Conservation (phyloP, 2,888 invertebrate genomes). For the Epinotia nisella region DNA sequence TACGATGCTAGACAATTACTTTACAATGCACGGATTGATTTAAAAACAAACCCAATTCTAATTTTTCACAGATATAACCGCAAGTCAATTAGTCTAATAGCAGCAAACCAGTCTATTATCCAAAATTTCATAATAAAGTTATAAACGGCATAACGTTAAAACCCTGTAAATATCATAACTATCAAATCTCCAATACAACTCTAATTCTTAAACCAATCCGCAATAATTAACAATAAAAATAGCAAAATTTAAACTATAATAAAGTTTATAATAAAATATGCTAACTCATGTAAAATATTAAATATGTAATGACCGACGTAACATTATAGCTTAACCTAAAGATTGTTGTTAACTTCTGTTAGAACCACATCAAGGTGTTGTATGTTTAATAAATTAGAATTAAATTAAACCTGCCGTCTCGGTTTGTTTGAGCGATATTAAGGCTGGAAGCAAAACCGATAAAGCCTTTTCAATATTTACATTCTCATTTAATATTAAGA, state of each 20-base stretch:
- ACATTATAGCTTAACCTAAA: constrained; percentile 64
- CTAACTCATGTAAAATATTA: constrained; percentile 76
- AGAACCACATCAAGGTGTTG: constrained; percentile 54
- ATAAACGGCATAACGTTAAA: constrained; percentile 38
- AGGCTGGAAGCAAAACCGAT: constrained; percentile 35
- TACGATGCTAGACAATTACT: constrained; percentile 65
- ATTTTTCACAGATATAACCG: neutral
- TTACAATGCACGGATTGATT: constrained; percentile 53
- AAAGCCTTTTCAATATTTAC: constrained; percentile 39
- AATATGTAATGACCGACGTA: constrained; percentile 72
- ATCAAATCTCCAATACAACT: constrained; percentile 45
- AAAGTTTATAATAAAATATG: constrained; percentile 73
- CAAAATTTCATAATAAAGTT: constrained; percentile 30
- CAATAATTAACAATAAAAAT: constrained; percentile 62
- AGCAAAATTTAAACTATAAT: constrained; percentile 72
- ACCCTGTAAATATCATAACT: constrained; percentile 41
- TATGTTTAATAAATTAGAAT: constrained; percentile 41
- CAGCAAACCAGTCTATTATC: constrained; percentile 34
- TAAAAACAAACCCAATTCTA: constrained; percentile 28
- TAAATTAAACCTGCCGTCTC: constrained; percentile 42
- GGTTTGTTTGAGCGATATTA: constrained; percentile 41
- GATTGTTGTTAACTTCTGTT: constrained; percentile 61
- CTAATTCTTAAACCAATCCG: constrained; percentile 43
- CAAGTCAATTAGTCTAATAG: constrained; percentile 37
- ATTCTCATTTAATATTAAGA: constrained; percentile 30